Conservation (phyloP, 2,113 vertebrate species). For the Chiloscyllium plagiosum region DNA sequence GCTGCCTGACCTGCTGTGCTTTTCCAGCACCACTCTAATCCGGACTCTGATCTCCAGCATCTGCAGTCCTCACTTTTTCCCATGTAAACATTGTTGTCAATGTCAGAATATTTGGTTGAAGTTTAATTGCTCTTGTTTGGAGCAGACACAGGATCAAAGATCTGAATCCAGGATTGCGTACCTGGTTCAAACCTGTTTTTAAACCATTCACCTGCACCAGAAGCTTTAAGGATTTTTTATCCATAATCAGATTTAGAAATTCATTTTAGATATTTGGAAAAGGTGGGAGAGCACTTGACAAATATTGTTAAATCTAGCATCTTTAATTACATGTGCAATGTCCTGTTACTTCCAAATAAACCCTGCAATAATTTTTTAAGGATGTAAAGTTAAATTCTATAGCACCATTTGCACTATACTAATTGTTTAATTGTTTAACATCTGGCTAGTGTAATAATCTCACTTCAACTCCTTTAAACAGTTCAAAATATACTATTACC, state of each 20-base stretch:
- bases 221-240: background rate
- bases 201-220: background rate
- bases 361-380: background rate
- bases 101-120: background rate
- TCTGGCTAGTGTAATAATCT: background rate
- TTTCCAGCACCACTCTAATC: too few species aligned
- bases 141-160: background rate
- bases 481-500: slow-evolving; percentile 15
- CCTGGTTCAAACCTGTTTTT: background rate
- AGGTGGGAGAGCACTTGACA: background rate
- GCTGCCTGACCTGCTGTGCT: too few species aligned
- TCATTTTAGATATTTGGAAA: background rate
- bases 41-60: too few species aligned
- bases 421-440: background rate
- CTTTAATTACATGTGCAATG: background rate
- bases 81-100: background rate
- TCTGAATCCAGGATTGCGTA: background rate
- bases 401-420: background rate
- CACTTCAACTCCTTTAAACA: background rate
- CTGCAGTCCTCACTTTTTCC: too few species aligned
- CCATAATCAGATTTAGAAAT: background rate
- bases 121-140: background rate
- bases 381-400: background rate
- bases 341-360: background rate
- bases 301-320: background rate